These are phyloP conservation scores for Heliocidaris tuberculata DNA, from an alignment of 35 echinoderm and acorn worm genomes.

Conservation along the genomic window DNA sequence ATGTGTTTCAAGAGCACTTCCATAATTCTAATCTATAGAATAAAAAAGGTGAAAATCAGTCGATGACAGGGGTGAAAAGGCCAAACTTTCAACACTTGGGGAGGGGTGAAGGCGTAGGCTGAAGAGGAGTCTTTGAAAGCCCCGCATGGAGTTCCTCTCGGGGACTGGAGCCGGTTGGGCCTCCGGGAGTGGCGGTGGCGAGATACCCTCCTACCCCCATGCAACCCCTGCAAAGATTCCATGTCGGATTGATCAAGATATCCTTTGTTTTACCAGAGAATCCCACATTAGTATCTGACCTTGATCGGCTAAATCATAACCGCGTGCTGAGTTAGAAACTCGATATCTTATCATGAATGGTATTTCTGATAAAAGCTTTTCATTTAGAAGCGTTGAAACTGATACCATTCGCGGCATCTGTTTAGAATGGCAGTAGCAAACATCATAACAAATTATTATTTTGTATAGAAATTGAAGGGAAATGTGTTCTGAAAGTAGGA, in stretches of 20 bases:
- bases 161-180: neutral
- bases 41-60: slow-evolving; percentile 41
- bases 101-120: slow-evolving; percentile 34
- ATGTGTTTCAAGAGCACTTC: slow-evolving; percentile 1
- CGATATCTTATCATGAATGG: slow-evolving; percentile 35
- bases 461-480: neutral
- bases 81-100: slow-evolving; percentile 41
- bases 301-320: slow-evolving; percentile 37
- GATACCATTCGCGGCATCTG: neutral
- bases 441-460: neutral
- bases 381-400: slow-evolving; percentile 19
- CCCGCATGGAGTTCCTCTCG: neutral
- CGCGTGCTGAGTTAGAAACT: neutral
- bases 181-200: neutral
- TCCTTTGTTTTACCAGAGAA: slow-evolving; percentile 19
- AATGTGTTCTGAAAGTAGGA: neutral
- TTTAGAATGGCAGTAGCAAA: neutral
- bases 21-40: neutral
- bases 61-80: neutral
- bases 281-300: slow-evolving; percentile 15
- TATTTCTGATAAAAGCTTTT: slow-evolving; percentile 40
- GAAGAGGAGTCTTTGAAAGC: neutral
- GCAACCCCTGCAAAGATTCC: slow-evolving; percentile 29
- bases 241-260: slow-evolving; percentile 3
- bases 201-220: slow-evolving; percentile 30